phyloP scores from a whole-genome alignment of 2,888 invertebrate species.

The Sarcophaga variegata region DNA sequence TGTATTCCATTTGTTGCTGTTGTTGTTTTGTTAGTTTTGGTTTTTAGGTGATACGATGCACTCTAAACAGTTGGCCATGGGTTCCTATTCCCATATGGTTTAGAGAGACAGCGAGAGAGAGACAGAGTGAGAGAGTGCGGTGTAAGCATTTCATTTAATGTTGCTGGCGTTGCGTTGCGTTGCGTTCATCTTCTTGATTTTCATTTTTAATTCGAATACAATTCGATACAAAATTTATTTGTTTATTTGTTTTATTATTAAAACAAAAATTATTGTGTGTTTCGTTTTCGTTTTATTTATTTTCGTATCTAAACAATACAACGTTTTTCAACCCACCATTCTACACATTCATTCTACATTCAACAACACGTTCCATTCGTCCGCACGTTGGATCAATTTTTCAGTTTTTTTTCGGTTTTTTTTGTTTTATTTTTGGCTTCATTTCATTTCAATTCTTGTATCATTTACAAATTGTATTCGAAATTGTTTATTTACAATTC shows the following conservation, averaged over 20 bases:
- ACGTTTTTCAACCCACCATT: not conserved
- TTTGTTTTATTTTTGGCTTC: not conserved
- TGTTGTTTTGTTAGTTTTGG: not conserved
- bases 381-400: too few relatives aligned
- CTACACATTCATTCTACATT: too few relatives aligned
- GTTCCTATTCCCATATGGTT: too few relatives aligned
- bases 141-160: too few relatives aligned
- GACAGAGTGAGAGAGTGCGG: too few relatives aligned
- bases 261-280: not conserved
- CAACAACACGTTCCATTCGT: too few relatives aligned
- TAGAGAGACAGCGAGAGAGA: too few relatives aligned
- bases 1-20: not conserved
- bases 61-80: not conserved
- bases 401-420: not conserved
- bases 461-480: conserved; percentile 56
- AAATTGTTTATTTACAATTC: conserved; percentile 61
- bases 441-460: conserved; percentile 17
- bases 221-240: conserved; percentile 13
- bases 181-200: not conserved
- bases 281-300: conserved; percentile 36
- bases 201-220: not conserved
- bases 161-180: not conserved
- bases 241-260: conserved; percentile 40
- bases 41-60: not conserved
- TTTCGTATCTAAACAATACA: conserved; percentile 40